Conservation (phyloP, 2,113 vertebrate species). For the Phocoena phocoena region DNA sequence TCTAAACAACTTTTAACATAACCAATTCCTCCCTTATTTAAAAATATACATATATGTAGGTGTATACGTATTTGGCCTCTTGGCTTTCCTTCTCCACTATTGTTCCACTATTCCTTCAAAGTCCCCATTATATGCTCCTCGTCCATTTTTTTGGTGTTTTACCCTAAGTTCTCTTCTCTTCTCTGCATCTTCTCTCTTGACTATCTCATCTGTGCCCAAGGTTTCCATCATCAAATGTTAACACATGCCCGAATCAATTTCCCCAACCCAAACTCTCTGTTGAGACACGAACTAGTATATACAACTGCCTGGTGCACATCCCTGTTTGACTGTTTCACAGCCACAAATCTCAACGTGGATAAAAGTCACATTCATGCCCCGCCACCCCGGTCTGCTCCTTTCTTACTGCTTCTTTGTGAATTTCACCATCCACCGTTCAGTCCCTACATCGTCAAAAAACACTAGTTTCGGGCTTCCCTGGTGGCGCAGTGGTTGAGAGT, state of each 20-base stretch:
- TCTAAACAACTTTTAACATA: neutral
- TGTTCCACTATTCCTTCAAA: accelerated
- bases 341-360: neutral
- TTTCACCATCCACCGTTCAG: neutral
- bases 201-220: neutral
- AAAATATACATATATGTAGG: neutral
- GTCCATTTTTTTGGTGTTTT: neutral
- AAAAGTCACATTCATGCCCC: neutral
- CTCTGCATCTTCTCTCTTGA: neutral
- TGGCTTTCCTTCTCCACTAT: neutral
- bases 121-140: neutral
- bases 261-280: neutral
- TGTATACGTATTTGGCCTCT: neutral
- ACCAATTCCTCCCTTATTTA: neutral
- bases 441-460: neutral
- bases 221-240: neutral
- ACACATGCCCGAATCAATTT: neutral
- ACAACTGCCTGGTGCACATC: no score
- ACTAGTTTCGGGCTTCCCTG: no score
- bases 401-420: neutral
- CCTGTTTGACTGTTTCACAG: neutral
- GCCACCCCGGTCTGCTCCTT: no score
- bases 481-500: no score
- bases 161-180: neutral
- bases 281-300: neutral